Conservation (phyloP, 1,140 invertebrate species). For the Zaprionus capensis region DNA sequence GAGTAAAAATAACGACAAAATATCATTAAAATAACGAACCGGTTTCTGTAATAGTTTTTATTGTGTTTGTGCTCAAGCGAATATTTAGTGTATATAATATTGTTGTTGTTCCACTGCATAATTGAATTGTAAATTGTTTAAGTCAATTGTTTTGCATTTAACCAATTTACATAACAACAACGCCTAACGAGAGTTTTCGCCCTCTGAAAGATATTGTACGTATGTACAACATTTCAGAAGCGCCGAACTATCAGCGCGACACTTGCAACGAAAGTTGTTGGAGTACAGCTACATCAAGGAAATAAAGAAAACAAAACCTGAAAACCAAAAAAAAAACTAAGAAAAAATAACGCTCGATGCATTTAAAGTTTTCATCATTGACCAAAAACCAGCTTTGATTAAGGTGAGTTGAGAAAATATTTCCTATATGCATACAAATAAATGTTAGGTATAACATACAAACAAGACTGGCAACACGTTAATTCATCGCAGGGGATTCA, state of each 20-base stretch:
- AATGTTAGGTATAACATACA: neutral
- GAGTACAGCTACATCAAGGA: slow-evolving; percentile 16
- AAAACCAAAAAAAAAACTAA: neutral
- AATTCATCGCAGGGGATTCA: slow-evolving; percentile 8
- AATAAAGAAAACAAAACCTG: slow-evolving; percentile 6
- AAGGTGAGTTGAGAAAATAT: slow-evolving; percentile 30
- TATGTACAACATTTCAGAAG: slow-evolving; percentile 34
- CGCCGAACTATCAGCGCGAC: neutral
- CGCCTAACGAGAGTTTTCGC: slow-evolving; percentile 1
- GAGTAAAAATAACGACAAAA: slow-evolving; percentile 12
- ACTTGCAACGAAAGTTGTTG: slow-evolving; percentile 24
- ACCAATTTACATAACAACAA: slow-evolving; percentile 57
- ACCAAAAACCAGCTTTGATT: slow-evolving; percentile 17
- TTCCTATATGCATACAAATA: neutral
- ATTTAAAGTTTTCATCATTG: slow-evolving; percentile 30
- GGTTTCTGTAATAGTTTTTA: slow-evolving; percentile 53
- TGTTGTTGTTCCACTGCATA: slow-evolving; percentile 42
- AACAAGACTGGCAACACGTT: neutral
- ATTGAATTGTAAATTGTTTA: slow-evolving; percentile 38
- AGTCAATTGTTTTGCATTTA: slow-evolving; percentile 30
- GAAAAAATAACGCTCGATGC: slow-evolving; percentile 36
- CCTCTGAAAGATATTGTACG: slow-evolving; percentile 3
- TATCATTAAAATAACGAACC: slow-evolving; percentile 55
- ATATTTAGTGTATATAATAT: slow-evolving; percentile 15
- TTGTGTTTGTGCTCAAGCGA: slow-evolving; percentile 26